Evolutionary conservation across 2,797 vertebrate species (phyloP).

Genomic region (Masticophis lateralis): DNA sequence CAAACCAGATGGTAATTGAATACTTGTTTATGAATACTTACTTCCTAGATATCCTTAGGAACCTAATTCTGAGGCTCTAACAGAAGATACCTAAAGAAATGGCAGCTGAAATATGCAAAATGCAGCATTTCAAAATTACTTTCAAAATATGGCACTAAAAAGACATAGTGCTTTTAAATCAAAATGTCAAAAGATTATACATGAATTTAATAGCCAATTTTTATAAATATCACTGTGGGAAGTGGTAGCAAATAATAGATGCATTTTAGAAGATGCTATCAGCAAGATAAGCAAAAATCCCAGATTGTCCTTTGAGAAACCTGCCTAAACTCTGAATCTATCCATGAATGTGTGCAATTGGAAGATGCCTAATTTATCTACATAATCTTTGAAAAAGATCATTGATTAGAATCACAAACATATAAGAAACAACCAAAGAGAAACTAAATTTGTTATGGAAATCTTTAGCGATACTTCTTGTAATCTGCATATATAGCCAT

Average conservation of each 20-base stretch:
- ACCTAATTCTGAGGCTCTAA: background rate
- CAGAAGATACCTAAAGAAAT: background rate
- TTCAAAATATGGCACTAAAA: background rate
- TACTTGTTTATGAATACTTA: background rate
- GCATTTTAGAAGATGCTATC: background rate
- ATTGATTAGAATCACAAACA: slow-evolving; percentile 50
- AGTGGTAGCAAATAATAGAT: background rate
- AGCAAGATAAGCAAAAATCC: background rate
- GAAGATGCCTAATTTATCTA: slow-evolving; percentile 55
- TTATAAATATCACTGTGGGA: background rate
- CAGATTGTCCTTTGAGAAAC: slow-evolving; percentile 8
- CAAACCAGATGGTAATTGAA: background rate
- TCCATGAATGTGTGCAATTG: slow-evolving; percentile 30
- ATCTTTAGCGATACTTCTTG: slow-evolving; percentile 3
- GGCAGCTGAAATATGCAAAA: background rate
- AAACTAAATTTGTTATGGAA: slow-evolving; percentile 40
- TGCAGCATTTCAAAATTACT: background rate
- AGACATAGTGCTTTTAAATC: background rate
- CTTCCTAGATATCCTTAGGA: background rate
- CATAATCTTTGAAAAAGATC: slow-evolving; percentile 47
- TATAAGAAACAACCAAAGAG: slow-evolving; percentile 25
- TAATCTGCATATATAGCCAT: slow-evolving; percentile 22
- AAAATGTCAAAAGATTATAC: background rate
- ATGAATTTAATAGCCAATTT: background rate
- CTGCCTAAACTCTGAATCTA: slow-evolving; percentile 24